Evolutionary conservation across 1,140 invertebrate genomes (phyloP).

Genomic region (Drosophila nebulosa): DNA sequence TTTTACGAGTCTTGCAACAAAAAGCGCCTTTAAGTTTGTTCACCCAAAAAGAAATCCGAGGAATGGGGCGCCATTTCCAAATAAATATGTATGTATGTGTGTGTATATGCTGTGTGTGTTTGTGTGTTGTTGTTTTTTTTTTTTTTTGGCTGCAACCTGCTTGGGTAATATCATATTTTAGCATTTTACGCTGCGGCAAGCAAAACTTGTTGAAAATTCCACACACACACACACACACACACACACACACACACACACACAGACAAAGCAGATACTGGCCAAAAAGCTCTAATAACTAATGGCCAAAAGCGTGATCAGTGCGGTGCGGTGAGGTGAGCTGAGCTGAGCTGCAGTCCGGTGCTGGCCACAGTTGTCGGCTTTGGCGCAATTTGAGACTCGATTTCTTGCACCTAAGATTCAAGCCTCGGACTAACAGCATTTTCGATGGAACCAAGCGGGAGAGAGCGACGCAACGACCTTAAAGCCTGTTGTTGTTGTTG

Average conservation of each 20-base stretch:
- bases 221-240: conserved; percentile 26
- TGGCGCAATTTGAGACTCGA: conserved; percentile 64
- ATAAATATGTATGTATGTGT: conserved; percentile 41
- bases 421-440: conserved; percentile 17
- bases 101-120: not conserved
- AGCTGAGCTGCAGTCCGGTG: not conserved
- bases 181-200: conserved; percentile 33
- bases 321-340: conserved; percentile 2
- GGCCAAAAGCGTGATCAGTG: conserved; percentile 44
- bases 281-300: conserved; percentile 66
- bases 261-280: conserved; percentile 27
- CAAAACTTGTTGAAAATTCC: conserved; percentile 71
- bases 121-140: conserved; percentile 11
- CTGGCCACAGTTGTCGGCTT: conserved; percentile 46
- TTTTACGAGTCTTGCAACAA: conserved; percentile 27
- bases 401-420: conserved; percentile 62
- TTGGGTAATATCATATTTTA: conserved; percentile 76
- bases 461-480: conserved; percentile 34
- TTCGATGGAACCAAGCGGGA: not conserved
- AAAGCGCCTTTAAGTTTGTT: conserved; percentile 47
- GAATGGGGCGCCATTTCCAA: conserved; percentile 55
- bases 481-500: conserved; percentile 21
- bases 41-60: conserved; percentile 39
- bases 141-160: conserved; percentile 55
- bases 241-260: conserved; percentile 19